Conservation (phyloP, 2,797 vertebrate species). For the Phataginus tetradactyla region DNA sequence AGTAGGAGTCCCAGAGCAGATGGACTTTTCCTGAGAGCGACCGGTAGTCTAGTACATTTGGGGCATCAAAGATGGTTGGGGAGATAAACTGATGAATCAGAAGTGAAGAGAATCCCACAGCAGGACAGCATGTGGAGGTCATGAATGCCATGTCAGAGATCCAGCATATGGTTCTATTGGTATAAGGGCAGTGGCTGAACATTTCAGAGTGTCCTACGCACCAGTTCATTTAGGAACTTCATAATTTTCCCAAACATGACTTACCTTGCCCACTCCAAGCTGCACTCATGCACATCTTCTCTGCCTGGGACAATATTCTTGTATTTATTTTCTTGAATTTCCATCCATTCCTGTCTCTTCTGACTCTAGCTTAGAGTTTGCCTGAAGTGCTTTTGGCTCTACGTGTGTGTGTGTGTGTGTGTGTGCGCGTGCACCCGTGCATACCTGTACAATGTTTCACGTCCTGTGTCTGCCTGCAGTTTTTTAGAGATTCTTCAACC, state of each 20-base stretch:
- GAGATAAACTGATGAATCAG: background rate
- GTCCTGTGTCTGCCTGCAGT: background rate
- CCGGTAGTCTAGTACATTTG: background rate
- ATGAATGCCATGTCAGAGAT: accelerated
- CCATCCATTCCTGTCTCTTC: background rate
- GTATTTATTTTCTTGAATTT: background rate
- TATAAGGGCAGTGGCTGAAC: accelerated
- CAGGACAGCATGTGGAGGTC: background rate
- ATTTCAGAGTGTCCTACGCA: no score
- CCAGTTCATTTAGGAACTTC: background rate
- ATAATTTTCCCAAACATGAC: accelerated
- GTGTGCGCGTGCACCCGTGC: background rate
- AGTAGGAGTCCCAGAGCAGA: accelerated
- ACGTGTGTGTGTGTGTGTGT: accelerated
- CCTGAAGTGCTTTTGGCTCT: background rate
- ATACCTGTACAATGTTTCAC: background rate
- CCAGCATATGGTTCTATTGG: no score
- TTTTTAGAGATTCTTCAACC: background rate
- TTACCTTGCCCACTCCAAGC: accelerated
- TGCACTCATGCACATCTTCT: accelerated
- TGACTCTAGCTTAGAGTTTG: no score
- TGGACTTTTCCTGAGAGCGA: background rate
- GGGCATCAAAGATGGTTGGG: background rate
- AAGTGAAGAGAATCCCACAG: no score
- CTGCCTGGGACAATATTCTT: no score